Conservation (phyloP, 2,797 vertebrate species). For the Ciconia nigra region DNA sequence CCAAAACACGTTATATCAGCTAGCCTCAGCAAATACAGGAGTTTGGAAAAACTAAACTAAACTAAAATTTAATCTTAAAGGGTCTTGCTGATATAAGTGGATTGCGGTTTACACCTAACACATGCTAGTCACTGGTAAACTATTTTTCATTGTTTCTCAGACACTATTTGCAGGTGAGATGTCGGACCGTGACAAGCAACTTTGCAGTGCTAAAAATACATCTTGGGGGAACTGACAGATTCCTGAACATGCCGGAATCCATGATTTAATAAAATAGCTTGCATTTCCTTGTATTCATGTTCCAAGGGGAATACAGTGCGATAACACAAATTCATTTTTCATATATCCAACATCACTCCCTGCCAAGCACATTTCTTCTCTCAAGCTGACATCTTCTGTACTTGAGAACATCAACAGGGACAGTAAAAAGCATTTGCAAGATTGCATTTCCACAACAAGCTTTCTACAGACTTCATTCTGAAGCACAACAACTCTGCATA, state of each 20-base stretch:
- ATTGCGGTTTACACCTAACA: neutral
- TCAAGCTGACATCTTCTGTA: neutral
- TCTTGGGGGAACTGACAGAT: neutral
- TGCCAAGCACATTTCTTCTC: conserved; percentile 3
- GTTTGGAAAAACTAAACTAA: neutral
- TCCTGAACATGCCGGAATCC: neutral
- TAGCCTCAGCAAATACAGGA: neutral
- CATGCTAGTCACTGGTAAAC: neutral
- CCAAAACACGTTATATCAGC: neutral
- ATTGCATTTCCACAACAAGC: neutral
- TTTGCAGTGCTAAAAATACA: conserved; percentile 16
- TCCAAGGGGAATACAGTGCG: neutral
- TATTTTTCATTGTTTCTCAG: neutral
- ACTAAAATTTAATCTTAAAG: neutral
- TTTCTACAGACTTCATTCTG: neutral
- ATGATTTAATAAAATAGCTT: conserved; percentile 35
- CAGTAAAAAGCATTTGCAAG: neutral
- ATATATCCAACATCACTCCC: neutral
- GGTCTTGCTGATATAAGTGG: neutral
- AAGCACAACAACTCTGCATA: neutral
- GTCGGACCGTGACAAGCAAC: neutral
- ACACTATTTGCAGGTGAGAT: neutral
- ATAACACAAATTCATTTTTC: conserved; percentile 12
- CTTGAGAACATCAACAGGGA: neutral
- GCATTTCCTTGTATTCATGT: neutral